phyloP scores from a whole-genome alignment of 2,888 invertebrate species.

The Crepidodera aurea region DNA sequence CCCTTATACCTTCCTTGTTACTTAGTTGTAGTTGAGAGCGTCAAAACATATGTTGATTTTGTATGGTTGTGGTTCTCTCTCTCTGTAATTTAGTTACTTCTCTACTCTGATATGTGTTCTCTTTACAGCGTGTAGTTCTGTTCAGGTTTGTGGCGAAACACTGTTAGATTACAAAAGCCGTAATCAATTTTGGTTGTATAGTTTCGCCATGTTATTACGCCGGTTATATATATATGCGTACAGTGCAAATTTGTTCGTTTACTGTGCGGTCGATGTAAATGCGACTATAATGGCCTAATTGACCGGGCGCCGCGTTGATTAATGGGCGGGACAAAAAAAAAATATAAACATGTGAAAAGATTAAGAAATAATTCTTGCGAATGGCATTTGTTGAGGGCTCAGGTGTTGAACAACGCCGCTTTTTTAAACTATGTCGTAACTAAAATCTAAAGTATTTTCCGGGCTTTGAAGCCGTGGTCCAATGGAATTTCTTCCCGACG shows the following conservation, averaged over 20 bases:
- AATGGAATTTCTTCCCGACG: too few species aligned
- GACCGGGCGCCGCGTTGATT: background rate
- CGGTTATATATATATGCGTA: slow-evolving; percentile 31
- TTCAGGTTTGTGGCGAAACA: slow-evolving; percentile 14
- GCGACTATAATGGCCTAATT: slow-evolving; percentile 24
- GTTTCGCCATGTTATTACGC: slow-evolving; percentile 44
- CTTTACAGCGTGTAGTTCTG: background rate
- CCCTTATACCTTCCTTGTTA: background rate
- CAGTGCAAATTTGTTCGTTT: slow-evolving; percentile 55
- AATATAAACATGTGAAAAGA: too few species aligned
- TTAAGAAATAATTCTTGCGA: too few species aligned
- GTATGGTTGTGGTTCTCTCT: background rate
- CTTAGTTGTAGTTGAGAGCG: background rate
- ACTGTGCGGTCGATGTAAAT: slow-evolving; percentile 36
- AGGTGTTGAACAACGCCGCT: background rate
- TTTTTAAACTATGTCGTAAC: too few species aligned
- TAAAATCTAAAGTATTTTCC: too few species aligned
- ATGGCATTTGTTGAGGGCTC: slow-evolving; percentile 19
- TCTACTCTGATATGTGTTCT: background rate
- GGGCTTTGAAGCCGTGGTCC: too few species aligned
- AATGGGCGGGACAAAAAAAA: too few species aligned
- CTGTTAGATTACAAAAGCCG: slow-evolving; percentile 32
- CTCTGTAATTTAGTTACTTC: background rate
- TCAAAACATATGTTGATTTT: background rate
- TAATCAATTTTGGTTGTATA: slow-evolving; percentile 33